Evolutionary conservation across 1,140 invertebrate species (phyloP).

Genomic region (Sipha flava): DNA sequence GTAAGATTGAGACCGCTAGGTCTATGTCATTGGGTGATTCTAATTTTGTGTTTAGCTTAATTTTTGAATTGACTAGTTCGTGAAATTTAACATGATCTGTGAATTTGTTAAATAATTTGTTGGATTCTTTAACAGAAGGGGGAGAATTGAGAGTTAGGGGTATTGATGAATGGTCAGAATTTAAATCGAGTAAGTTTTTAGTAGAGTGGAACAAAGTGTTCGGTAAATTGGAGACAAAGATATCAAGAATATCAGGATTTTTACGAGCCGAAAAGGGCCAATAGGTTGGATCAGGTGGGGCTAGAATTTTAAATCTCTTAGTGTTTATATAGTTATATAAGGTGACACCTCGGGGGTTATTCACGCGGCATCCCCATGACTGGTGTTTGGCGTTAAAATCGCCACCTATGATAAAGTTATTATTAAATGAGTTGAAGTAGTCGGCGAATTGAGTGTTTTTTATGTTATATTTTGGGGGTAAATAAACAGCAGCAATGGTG

Average conservation of each 20-base stretch:
- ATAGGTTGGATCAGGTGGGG: constrained; percentile 43
- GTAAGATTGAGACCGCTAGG: too few relatives aligned
- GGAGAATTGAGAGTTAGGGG: constrained; percentile 10
- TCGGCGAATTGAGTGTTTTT: too few relatives aligned
- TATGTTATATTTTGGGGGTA: too few relatives aligned
- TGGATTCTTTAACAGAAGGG: neutral
- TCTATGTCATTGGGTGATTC: neutral
- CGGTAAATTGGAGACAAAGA: constrained; percentile 35
- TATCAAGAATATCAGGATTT: constrained; percentile 43
- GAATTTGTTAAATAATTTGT: constrained; percentile 7
- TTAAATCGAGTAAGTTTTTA: constrained; percentile 30
- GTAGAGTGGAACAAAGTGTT: constrained; percentile 33
- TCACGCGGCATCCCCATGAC: too few relatives aligned
- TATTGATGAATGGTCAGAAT: constrained; percentile 38
- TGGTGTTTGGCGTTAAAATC: too few relatives aligned
- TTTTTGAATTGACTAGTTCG: neutral
- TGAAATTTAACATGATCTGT: constrained; percentile 1
- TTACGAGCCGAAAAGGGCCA: constrained; percentile 41
- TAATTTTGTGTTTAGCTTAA: constrained; percentile 11
- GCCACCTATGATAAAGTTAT: constrained; percentile 39
- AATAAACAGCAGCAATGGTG: too few relatives aligned
- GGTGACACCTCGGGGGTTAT: too few relatives aligned
- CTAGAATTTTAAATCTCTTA: constrained; percentile 25
- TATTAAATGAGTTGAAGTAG: too few relatives aligned
- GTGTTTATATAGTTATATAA: constrained; percentile 34